Conservation (phyloP, 2,888 invertebrate genomes). For the Pandemis heparana region DNA sequence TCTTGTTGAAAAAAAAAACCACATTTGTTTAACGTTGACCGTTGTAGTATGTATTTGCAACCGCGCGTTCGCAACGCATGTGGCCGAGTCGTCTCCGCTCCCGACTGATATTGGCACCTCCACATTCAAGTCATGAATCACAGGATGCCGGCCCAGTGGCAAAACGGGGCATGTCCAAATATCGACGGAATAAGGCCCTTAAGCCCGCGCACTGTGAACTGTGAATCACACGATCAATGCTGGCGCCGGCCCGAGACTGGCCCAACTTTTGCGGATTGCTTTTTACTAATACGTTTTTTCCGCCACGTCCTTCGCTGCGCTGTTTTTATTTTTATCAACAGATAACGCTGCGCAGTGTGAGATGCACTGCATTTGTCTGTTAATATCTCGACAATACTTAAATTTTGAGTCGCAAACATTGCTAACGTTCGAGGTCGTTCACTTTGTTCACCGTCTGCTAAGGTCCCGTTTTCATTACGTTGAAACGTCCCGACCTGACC, state of each 20-base stretch:
- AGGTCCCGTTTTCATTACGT: constrained; percentile 33
- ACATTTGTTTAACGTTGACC: constrained; percentile 28
- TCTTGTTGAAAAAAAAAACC: constrained; percentile 10
- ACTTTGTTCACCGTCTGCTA: constrained; percentile 39
- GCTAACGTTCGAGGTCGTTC: constrained; percentile 30
- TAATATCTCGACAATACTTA: background rate
- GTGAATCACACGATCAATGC: constrained; percentile 77
- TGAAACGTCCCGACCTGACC: constrained; percentile 21
- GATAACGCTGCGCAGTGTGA: constrained; percentile 28
- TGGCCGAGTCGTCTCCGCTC: constrained; percentile 61
- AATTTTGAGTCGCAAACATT: constrained; percentile 7
- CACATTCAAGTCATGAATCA: constrained; percentile 74
- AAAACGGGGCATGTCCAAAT: constrained; percentile 77
- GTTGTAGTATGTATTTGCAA: constrained; percentile 53
- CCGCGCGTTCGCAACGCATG: constrained; percentile 54
- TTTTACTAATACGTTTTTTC: constrained; percentile 30
- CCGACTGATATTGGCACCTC: constrained; percentile 69
- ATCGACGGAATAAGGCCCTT: constrained; percentile 63
- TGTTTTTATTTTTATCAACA: constrained; percentile 40
- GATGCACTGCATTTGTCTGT: constrained; percentile 17
- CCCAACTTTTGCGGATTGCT: constrained; percentile 19
- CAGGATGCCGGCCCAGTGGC: constrained; percentile 74
- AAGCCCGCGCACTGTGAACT: constrained; percentile 54
- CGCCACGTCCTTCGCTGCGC: constrained; percentile 34
- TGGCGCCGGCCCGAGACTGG: constrained; percentile 55